These are phyloP conservation scores for Xenops minutus DNA, from an alignment of 2,797 vertebrate species.

Conservation along the genomic window DNA sequence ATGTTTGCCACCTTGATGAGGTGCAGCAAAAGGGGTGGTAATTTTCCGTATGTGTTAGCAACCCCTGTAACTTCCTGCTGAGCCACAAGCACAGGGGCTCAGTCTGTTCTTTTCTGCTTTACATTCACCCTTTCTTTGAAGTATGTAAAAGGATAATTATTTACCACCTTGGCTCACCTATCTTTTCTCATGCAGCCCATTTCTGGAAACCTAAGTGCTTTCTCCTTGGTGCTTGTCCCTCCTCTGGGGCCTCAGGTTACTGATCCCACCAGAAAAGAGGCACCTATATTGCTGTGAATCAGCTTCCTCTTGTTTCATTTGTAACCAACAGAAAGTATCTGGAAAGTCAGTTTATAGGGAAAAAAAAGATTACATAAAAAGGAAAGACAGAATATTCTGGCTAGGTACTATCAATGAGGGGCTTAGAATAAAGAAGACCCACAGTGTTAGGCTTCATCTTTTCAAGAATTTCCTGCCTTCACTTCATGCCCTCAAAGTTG, in stretches of 20 bases:
- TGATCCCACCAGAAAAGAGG: neutral
- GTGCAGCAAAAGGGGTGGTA: neutral
- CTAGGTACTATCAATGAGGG: rapidly evolving
- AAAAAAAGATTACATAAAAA: neutral
- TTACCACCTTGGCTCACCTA: neutral
- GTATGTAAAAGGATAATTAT: neutral
- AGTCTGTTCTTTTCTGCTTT: neutral
- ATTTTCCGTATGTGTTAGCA: neutral
- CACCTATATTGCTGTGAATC: neutral
- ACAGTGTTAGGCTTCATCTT: neutral
- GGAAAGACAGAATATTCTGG: neutral
- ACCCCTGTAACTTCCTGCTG: neutral
- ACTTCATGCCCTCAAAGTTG: neutral
- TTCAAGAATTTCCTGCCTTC: neutral
- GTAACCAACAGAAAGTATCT: neutral
- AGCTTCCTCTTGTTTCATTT: neutral
- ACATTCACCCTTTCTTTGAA: neutral
- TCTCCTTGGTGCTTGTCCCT: neutral
- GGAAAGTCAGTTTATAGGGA: neutral
- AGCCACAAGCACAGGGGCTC: neutral
- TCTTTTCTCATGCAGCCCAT: no score
- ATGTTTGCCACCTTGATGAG: neutral
- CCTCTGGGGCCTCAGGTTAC: neutral
- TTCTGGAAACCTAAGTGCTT: neutral
- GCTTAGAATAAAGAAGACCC: neutral